Percentiles rank a stretch among this genome's conserved stretches.
Conservation (phyloP, 2,797 vertebrate genomes). For the Halcyon smyrnensis region DNA sequence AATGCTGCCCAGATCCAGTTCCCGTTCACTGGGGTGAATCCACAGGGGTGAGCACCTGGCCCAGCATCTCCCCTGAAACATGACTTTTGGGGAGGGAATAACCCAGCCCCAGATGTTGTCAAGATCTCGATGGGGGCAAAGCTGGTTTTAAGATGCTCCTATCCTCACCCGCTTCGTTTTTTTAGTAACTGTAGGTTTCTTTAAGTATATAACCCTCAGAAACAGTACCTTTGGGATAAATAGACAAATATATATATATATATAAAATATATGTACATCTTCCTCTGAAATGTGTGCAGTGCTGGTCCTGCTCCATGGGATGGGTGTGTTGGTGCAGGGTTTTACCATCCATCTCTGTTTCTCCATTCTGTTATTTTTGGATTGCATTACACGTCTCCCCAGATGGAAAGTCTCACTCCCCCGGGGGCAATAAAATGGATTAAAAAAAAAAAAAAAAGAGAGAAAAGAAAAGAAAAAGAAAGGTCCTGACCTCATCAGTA, state of each 20-base stretch:
- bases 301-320: neutral
- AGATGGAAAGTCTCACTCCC: slow-evolving; percentile 35
- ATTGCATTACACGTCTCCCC: slow-evolving; percentile 73
- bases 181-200: neutral
- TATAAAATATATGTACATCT: neutral
- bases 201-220: neutral
- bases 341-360: neutral
- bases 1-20: neutral
- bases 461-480: neutral
- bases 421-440: slow-evolving; percentile 31
- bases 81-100: neutral
- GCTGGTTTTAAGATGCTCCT: neutral
- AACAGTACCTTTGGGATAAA: neutral
- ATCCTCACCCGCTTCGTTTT: neutral
- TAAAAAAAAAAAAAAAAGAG: neutral
- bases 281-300: rapidly evolving
- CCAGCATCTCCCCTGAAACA: neutral
- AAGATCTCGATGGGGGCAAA: neutral
- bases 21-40: neutral
- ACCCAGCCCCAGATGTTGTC: neutral
- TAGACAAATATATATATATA: neutral
- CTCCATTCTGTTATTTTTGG: slow-evolving; percentile 69
- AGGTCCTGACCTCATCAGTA: slow-evolving; percentile 71
- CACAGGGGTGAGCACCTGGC: neutral
- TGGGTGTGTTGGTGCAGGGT: neutral